Evolutionary conservation across 2,113 vertebrate species (phyloP), one percentile per base, ranked within the genome.

Genomic region (Ranitomeya variabilis): DNA sequence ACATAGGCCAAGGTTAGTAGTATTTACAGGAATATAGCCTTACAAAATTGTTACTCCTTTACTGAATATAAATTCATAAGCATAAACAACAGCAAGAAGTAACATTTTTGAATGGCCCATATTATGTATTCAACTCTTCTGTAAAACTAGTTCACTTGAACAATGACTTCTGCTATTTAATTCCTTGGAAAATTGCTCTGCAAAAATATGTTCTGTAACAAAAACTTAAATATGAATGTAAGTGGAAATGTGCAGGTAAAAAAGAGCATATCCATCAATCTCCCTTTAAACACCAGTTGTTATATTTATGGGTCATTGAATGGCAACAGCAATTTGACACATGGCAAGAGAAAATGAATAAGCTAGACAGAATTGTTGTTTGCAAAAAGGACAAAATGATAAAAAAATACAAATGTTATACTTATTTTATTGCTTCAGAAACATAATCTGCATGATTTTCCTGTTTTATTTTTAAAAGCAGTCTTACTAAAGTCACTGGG

Each of bases 301-400:
- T 88, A 73, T 45, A 51, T 83, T 83, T 77, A 74, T 83, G 80
- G 87, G 87, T 88, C 87, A 76, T 66, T 77, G 69, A 80, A 83
- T 66, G 59, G 87, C 86, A 83, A 88, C 66, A 83, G 87, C 26
- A 88, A 80, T 88, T 83, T 87, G 86, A 67, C 79, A 82, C 66
- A 74, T 31, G 16, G 74, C 79, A 87, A 82, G 62, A 74, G 60
- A 74, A 19, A 62, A 26, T 51, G 13, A 66, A 81, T 88, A 83
- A 83, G 69, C 55, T 7, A 74, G 31, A 37, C 11, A 10, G 54
- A 45, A 64, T 83, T 64, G 80, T 77, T 77, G 83, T 88, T 64
- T 88, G 31, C n/a, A 77, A n/a, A 64, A 55, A 62, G 15, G 71
- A 76, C 80, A 88, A 83, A 59, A 66, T 84, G 77, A 83, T 15